phyloP scores from a whole-genome alignment of 2,797 vertebrate genomes.

The Neoniphon sammara region DNA sequence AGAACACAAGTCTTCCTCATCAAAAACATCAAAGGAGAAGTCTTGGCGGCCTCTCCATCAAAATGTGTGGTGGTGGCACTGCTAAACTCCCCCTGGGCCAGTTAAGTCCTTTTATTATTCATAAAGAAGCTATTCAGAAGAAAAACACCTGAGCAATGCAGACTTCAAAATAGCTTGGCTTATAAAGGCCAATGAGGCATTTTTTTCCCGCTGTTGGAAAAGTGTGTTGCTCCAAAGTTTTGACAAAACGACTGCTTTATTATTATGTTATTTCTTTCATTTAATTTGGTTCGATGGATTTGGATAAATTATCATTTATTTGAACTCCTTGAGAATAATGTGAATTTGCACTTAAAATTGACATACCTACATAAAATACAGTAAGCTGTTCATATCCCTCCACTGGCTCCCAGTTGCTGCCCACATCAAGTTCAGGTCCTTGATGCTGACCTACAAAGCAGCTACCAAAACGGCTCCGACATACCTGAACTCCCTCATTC shows the following conservation, averaged over 20 bases:
- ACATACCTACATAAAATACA: too few relatives aligned
- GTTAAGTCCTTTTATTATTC: conserved; percentile 33
- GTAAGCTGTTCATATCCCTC: too few relatives aligned
- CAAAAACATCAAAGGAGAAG: conserved; percentile 31
- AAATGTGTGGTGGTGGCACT: conserved; percentile 9
- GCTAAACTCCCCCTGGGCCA: conserved; percentile 29
- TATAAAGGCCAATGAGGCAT: conserved; percentile 12
- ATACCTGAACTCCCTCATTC: too few relatives aligned
- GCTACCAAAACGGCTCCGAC: too few relatives aligned
- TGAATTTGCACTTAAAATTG: neutral
- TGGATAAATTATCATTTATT: neutral
- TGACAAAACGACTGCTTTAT: too few relatives aligned
- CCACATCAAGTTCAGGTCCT: too few relatives aligned
- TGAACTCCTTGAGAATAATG: neutral
- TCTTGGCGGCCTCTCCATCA: conserved; percentile 14
- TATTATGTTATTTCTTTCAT: neutral
- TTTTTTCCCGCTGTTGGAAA: neutral
- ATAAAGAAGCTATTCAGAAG: conserved; percentile 12
- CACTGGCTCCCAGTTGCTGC: too few relatives aligned
- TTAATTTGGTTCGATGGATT: neutral
- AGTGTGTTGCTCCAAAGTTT: too few relatives aligned
- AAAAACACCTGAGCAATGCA: conserved; percentile 16
- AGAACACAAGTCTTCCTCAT: conserved; percentile 17
- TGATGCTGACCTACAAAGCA: too few relatives aligned
- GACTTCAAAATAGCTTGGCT: conserved; percentile 13